Conservation (phyloP, 2,888 invertebrate species). For the Volucella zonaria region DNA sequence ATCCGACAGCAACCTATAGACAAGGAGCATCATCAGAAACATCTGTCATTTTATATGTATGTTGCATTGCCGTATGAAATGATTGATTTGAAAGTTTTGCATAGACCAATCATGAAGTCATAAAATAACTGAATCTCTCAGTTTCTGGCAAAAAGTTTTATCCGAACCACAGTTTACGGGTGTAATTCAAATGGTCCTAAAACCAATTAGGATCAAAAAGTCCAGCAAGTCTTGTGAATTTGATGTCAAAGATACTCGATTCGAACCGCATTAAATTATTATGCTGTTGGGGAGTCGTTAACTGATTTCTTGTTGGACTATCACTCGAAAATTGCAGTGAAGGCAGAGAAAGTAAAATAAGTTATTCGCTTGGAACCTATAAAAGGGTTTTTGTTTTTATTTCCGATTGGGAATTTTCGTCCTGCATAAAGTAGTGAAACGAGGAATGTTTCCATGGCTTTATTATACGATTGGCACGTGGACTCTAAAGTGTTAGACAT, state of each 20-base stretch:
- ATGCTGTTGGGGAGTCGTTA: constrained; percentile 24
- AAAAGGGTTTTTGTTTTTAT: not conserved
- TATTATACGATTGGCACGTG: not conserved
- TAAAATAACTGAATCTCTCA: constrained; percentile 1
- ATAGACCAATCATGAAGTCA: too few species aligned
- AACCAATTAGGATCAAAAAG: too few species aligned
- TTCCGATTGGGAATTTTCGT: not conserved
- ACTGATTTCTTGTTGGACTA: constrained; percentile 3
- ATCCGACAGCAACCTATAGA: not conserved
- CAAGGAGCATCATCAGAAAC: not conserved
- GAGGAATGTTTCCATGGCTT: not conserved
- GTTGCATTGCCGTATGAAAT: too few species aligned
- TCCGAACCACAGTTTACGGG: not conserved
- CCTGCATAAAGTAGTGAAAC: too few species aligned
- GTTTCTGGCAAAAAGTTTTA: constrained; percentile 15
- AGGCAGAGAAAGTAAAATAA: not conserved
- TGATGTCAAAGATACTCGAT: not conserved
- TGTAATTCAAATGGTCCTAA: constrained; percentile 13
- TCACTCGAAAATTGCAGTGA: not conserved
- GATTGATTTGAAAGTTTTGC: too few species aligned
- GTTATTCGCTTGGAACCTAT: constrained; percentile 3
- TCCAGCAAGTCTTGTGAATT: too few species aligned
- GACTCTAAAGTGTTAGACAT: not conserved
- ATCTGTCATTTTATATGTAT: too few species aligned
- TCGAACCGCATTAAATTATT: constrained; percentile 30